Percentiles rank a stretch among this genome's conserved stretches.
Conservation (phyloP, 23 tunicate species). For the Trididemnum miniatum region DNA sequence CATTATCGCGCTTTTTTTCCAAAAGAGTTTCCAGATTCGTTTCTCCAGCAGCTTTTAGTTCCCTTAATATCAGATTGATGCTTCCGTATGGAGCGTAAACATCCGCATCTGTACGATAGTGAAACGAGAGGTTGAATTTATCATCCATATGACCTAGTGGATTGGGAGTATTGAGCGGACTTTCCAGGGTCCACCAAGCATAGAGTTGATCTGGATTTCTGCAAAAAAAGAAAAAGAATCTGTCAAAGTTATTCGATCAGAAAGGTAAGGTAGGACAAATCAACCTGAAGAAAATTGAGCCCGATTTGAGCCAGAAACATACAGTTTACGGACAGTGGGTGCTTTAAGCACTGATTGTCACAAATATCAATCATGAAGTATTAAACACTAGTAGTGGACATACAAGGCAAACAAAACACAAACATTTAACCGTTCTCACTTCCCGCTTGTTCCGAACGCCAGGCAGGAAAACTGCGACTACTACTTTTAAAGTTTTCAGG, state of each 20-base stretch:
- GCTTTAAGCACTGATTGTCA: too few relatives aligned
- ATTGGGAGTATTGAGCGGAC: conserved; percentile 58
- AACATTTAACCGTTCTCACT: too few relatives aligned
- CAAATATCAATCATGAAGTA: too few relatives aligned
- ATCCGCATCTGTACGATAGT: conserved; percentile 82
- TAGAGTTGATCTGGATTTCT: conserved; percentile 73
- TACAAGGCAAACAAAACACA: too few relatives aligned
- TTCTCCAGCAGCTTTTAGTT: conserved; percentile 60
- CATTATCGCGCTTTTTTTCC: conserved; percentile 53
- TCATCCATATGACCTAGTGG: conserved; percentile 21
- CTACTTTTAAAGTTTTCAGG: too few relatives aligned
- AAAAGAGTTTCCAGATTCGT: conserved; percentile 59
- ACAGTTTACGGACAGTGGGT: too few relatives aligned
- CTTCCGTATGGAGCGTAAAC: conserved; percentile 97
- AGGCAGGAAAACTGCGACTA: too few relatives aligned
- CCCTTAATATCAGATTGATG: conserved; percentile 66
- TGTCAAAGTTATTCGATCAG: background rate
- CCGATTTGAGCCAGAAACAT: too few relatives aligned
- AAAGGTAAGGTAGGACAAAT: too few relatives aligned
- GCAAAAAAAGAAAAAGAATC: background rate
- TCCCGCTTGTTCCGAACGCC: too few relatives aligned
- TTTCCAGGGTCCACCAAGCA: conserved; percentile 88
- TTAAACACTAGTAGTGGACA: too few relatives aligned
- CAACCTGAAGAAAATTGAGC: too few relatives aligned
- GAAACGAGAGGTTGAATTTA: conserved; percentile 71